phyloP scores from a whole-genome alignment of 2,888 invertebrate species.

The Trachelus tabidus region DNA sequence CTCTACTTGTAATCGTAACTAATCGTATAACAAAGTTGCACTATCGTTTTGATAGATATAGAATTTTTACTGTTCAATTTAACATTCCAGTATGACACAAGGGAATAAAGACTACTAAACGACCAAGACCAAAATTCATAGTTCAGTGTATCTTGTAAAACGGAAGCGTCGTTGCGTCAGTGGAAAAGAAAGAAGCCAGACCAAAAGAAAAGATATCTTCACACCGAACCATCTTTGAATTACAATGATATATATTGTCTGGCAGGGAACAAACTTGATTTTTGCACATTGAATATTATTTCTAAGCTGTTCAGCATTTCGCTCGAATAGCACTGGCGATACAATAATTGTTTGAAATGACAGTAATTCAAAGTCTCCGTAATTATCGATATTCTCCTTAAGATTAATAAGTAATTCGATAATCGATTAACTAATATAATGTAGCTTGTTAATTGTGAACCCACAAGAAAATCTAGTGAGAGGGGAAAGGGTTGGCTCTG shows the following conservation, averaged over 20 bases:
- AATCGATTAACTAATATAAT: constrained; percentile 29
- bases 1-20: not conserved
- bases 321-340: not conserved
- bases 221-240: not conserved
- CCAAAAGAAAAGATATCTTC: not conserved
- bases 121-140: not conserved
- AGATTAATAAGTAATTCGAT: constrained; percentile 31
- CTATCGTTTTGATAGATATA: not conserved
- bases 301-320: not conserved
- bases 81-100: not conserved
- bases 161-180: not conserved
- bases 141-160: not conserved
- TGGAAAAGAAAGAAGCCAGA: not conserved
- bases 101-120: not conserved
- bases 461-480: constrained; percentile 10
- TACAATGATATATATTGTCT: not conserved
- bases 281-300: not conserved
- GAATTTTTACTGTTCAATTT: not conserved
- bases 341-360: not conserved
- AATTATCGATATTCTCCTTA: constrained; percentile 8
- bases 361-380: not conserved
- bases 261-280: not conserved
- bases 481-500: not conserved
- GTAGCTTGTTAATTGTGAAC: constrained; percentile 21
- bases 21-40: not conserved